Percentiles rank a stretch among this genome's conserved stretches.
These are phyloP conservation scores for Megaleporinus macrocephalus DNA, from an alignment of 2,113 vertebrate species.

Conservation along the genomic window DNA sequence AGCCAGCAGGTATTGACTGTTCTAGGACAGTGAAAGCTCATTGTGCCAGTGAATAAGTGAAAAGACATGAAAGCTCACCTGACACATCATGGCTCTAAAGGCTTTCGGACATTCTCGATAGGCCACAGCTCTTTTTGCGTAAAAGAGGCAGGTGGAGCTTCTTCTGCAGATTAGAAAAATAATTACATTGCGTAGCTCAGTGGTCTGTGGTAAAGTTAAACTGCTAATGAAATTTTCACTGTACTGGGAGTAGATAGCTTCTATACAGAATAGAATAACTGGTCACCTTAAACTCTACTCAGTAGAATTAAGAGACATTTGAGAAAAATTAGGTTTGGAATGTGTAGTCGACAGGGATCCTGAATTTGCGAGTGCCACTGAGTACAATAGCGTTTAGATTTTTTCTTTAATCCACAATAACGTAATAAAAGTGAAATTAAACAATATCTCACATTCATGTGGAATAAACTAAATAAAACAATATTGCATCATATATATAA, in stretches of 20 bases:
- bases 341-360: neutral
- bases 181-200: conserved; percentile 2
- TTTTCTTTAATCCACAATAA: too few relatives aligned
- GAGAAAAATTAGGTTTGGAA: neutral
- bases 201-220: conserved; percentile 19
- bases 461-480: too few relatives aligned
- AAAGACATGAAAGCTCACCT: neutral
- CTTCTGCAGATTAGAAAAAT: conserved; percentile 8
- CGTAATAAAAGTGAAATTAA: too few relatives aligned
- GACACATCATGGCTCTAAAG: neutral
- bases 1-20: too few relatives aligned
- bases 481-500: too few relatives aligned
- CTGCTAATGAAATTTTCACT: neutral
- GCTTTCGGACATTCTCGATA: neutral
- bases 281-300: neutral
- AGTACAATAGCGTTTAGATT: too few relatives aligned
- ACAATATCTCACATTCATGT: too few relatives aligned
- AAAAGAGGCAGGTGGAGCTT: neutral
- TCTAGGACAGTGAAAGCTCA: neutral
- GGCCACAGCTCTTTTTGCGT: neutral
- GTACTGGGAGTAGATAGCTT: conserved; percentile 1
- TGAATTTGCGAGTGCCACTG: too few relatives aligned
- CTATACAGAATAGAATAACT: neutral
- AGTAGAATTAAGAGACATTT: neutral
- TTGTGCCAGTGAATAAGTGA: neutral